phyloP scores from a whole-genome alignment of 2,113 vertebrate species.

The Cricetomys ansorgei region DNA sequence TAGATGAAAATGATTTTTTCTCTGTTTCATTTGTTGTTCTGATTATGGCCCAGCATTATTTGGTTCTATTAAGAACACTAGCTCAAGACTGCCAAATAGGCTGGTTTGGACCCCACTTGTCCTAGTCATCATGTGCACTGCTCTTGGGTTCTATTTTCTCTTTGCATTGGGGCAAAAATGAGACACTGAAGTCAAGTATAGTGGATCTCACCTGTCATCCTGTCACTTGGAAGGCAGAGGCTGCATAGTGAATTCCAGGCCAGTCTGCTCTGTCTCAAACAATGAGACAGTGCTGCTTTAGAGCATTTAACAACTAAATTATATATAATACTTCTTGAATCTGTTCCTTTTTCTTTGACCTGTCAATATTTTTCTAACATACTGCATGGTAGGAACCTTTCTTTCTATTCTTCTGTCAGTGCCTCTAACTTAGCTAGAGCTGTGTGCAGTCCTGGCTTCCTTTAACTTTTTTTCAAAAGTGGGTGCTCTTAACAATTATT shows the following conservation, averaged over 20 bases:
- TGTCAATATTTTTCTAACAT: background rate
- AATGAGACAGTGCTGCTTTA: background rate
- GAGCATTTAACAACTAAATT: background rate
- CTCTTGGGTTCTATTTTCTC: slow-evolving; percentile 25
- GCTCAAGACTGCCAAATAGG: background rate
- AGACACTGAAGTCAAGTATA: background rate
- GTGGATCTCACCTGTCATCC: background rate
- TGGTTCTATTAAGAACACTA: background rate
- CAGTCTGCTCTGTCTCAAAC: background rate
- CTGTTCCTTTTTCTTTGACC: background rate
- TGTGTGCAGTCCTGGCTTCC: background rate
- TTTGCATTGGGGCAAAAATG: background rate
- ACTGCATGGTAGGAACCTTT: background rate
- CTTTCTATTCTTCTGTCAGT: background rate
- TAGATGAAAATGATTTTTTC: background rate
- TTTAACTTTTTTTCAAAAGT: background rate
- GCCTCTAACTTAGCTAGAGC: background rate
- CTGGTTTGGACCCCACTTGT: background rate
- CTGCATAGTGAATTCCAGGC: background rate
- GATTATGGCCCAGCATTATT: background rate
- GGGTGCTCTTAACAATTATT: background rate
- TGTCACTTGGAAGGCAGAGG: background rate
- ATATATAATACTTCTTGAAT: background rate
- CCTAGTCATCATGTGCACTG: background rate
- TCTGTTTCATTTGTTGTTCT: background rate